Percentiles rank a stretch among this genome's conserved stretches.
Evolutionary conservation across 2,797 vertebrate species (phyloP).

Genomic region (Oreochromis mossambicus): DNA sequence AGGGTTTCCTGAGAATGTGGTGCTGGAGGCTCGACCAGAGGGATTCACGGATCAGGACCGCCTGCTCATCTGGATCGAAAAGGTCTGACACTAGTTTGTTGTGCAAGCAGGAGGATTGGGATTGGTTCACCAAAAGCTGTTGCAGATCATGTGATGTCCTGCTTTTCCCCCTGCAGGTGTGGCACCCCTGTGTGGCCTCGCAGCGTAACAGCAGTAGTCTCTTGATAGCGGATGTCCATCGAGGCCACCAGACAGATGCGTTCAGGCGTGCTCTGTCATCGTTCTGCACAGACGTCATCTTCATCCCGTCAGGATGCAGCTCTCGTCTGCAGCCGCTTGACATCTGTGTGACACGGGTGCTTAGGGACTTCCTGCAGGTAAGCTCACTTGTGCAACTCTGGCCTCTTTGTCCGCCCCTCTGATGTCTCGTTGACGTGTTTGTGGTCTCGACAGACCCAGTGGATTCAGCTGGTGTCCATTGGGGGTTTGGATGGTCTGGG

Average conservation of each 20-base stretch:
- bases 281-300: slow-evolving; percentile 64
- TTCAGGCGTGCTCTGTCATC: slow-evolving; percentile 73
- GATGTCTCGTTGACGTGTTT: background rate
- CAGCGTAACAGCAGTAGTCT: slow-evolving; percentile 67
- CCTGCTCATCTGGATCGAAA: slow-evolving; percentile 78
- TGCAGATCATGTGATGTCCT: background rate
- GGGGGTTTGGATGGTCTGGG: slow-evolving; percentile 58
- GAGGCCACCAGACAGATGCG: slow-evolving; percentile 74
- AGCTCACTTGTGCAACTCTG: background rate
- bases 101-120: background rate
- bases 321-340: slow-evolving; percentile 84
- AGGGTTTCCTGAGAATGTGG: slow-evolving; percentile 73
- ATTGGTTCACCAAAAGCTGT: background rate
- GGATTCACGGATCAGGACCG: slow-evolving; percentile 79
- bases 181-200: slow-evolving; percentile 62
- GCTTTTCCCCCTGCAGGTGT: slow-evolving; percentile 51
- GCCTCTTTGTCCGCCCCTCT: rapidly evolving
- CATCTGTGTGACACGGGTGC: slow-evolving; percentile 81
- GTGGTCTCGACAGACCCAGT: slow-evolving; percentile 74
- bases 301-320: slow-evolving; percentile 83
- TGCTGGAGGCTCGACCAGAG: slow-evolving; percentile 73
- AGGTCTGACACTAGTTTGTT: slow-evolving; percentile 41
- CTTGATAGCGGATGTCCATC: slow-evolving; percentile 84
- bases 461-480: slow-evolving; percentile 80
- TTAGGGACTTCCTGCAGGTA: slow-evolving; percentile 82